phyloP scores from a whole-genome alignment of 2,113 vertebrate genomes.

The Romanogobio albipinnatus region DNA sequence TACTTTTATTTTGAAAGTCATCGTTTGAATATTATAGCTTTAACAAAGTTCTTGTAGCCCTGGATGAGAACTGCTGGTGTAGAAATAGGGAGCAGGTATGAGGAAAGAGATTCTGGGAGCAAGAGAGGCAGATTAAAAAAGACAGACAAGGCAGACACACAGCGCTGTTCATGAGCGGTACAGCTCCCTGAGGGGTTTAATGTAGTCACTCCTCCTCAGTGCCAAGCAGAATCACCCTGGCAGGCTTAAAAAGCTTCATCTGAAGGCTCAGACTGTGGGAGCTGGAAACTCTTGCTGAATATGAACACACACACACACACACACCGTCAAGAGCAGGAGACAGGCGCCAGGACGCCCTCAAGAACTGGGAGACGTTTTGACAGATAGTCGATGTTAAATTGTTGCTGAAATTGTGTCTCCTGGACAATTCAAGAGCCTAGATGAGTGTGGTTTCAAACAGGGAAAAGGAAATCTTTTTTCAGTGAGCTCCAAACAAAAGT shows the following conservation, averaged over 20 bases:
- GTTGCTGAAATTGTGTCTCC: constrained; percentile 17
- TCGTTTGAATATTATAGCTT: no score
- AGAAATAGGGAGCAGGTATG: background rate
- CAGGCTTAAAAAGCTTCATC: constrained; percentile 34
- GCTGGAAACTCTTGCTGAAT: background rate
- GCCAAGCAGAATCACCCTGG: constrained; percentile 41
- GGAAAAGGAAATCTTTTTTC: background rate
- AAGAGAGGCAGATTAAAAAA: constrained; percentile 1
- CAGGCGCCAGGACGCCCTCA: background rate
- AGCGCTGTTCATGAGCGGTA: constrained; percentile 12
- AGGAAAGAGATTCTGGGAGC: background rate
- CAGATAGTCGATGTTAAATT: constrained; percentile 29
- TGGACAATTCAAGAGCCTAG: background rate
- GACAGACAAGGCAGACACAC: constrained; percentile 5
- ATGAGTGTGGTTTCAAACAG: background rate
- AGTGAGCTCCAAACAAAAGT: background rate
- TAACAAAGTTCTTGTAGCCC: background rate
- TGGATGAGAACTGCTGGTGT: background rate
- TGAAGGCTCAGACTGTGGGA: constrained; percentile 2
- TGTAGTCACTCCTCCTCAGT: constrained; percentile 29
- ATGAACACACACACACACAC: background rate
- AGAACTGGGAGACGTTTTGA: background rate
- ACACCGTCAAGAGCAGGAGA: constrained; percentile 2
- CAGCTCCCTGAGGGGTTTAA: constrained; percentile 32
- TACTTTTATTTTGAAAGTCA: background rate